A percentile compares a stretch with the other conserved stretches of the same genome.
phyloP scores from a whole-genome alignment of 2,797 vertebrate genomes.

The Leontopithecus rosalia region DNA sequence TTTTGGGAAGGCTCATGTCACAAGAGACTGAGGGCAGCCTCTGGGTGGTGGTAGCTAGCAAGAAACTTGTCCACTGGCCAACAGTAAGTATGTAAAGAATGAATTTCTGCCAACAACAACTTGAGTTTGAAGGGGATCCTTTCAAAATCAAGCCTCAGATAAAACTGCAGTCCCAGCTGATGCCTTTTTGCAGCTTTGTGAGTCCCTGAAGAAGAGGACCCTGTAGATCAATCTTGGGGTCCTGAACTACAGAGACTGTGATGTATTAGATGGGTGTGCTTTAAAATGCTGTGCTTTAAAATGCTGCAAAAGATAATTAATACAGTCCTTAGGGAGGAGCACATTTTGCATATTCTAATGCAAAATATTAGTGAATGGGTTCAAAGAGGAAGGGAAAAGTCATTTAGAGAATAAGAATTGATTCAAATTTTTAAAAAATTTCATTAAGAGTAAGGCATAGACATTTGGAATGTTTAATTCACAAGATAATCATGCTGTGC shows the following conservation, averaged over 20 bases:
- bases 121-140: background rate
- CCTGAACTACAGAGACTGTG: background rate
- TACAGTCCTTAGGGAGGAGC: background rate
- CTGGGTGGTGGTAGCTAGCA: background rate
- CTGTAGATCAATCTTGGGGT: background rate
- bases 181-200: background rate
- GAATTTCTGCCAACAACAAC: background rate
- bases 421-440: background rate
- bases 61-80: background rate
- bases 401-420: background rate
- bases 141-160: background rate
- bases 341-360: background rate
- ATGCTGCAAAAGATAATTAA: background rate
- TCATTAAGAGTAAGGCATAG: background rate
- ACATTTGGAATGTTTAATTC: background rate
- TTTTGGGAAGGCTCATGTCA: background rate
- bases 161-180: background rate
- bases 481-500: background rate
- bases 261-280: background rate
- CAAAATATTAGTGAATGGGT: background rate
- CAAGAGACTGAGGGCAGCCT: background rate
- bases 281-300: background rate
- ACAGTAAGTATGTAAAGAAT: rapidly evolving
- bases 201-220: background rate
- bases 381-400: background rate